A percentile compares a stretch with the other conserved stretches of the same genome.
Evolutionary conservation across 1,140 invertebrate genomes (phyloP).

Genomic region (Yoshiicerus persimilis): DNA sequence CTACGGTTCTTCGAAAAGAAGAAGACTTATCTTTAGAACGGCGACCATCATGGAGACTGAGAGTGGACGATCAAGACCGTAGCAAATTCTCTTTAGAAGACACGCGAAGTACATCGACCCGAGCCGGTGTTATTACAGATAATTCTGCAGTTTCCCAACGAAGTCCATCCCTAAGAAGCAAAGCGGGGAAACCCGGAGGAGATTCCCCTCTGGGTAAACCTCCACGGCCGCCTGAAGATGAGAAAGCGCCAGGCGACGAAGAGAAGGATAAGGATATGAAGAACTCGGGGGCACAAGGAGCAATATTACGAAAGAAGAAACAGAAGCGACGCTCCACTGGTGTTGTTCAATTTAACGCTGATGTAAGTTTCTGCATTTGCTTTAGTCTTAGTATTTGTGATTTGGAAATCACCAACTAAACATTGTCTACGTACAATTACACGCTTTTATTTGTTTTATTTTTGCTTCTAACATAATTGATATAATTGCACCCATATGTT

Average conservation of each 20-base stretch:
- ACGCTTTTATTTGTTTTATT: background rate
- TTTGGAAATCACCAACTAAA: no score
- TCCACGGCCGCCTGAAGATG: slow-evolving; percentile 41
- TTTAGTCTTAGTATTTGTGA: background rate
- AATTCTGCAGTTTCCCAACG: background rate
- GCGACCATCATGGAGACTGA: slow-evolving; percentile 84
- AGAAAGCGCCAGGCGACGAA: slow-evolving; percentile 32
- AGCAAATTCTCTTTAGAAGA: slow-evolving; percentile 64
- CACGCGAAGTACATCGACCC: slow-evolving; percentile 18
- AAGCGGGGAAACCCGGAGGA: slow-evolving; percentile 2
- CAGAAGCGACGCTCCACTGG: slow-evolving; percentile 55
- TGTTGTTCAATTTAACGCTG: slow-evolving; percentile 44
- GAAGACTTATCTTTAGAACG: slow-evolving; percentile 66
- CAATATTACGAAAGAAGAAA: slow-evolving; percentile 52
- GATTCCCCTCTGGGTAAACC: slow-evolving; percentile 30
- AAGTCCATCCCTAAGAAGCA: slow-evolving; percentile 37
- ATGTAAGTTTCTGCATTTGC: slow-evolving; percentile 36
- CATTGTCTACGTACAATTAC: background rate
- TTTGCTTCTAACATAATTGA: background rate
- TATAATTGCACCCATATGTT: background rate
- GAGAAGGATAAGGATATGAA: slow-evolving; percentile 51
- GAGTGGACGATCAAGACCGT: slow-evolving; percentile 73
- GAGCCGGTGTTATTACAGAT: background rate
- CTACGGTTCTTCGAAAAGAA: slow-evolving; percentile 55
- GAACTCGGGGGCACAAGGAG: slow-evolving; percentile 49